Evolutionary conservation across 2,888 invertebrate species (phyloP), one percentile per base, ranked within the genome.

Genomic region (Tiliacea citrago): DNA sequence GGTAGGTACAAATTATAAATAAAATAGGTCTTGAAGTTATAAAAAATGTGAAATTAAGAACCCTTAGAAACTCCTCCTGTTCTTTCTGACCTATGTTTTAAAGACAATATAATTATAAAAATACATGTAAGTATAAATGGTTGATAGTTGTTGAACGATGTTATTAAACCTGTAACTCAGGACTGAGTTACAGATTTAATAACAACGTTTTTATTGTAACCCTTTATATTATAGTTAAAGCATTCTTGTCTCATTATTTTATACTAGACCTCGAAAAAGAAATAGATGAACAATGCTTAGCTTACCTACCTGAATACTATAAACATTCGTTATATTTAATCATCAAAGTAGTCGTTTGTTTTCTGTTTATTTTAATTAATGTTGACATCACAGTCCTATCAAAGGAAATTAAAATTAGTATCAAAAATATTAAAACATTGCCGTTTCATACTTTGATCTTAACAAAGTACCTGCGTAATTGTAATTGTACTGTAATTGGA

Each of bases 401-500:
- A 71, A 78, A 72, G 45, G n/a, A 57, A 67, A 72, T 67, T 51
- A 13, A 60, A 77, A 53, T 65, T 3, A 29, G 57, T 39, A 35
- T 6, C 24, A 29, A 62, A 61, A 74, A 47, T 47, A 29, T 57
- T 21, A n/a, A 53, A 73, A 68, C 39, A 58, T 58, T 29, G 16
- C n/a, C 49, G 42, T 5, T 57, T 51, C n/a, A 42, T 51, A 66
- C 66, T 72, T 71, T 67, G 57, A 77, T 77, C 57, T 72, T 57
- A 45, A 49, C 35, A 42, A 58, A n/a, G 58, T 57, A 18, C 21
- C 21, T 42, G 24, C 29, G 24, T 24, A 74, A 0, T 4, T 39
- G 29, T 45, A 73, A 47, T n/a, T n/a, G n/a, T n/a, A n/a, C n/a
- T n/a, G 58, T 60, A 68, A 79, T 73, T 68, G 45, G n/a, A 79